Percentiles rank a stretch among this genome's conserved stretches.
phyloP scores from a whole-genome alignment of 2,888 invertebrate species.

The Epinotia brunnichana region DNA sequence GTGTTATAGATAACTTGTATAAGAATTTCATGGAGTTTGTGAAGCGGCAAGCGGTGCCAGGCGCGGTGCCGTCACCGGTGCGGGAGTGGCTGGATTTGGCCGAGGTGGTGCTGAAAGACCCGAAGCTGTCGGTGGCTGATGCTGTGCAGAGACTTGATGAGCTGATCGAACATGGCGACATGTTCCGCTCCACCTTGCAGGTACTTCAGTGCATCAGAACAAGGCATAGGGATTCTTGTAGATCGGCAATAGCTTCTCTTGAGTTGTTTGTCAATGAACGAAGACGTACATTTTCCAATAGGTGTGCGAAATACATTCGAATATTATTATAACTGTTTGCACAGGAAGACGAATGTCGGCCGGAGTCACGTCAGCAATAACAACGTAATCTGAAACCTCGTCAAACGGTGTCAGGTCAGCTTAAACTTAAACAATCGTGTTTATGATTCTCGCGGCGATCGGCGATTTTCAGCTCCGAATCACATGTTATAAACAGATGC shows the following conservation, averaged over 20 bases:
- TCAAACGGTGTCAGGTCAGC: slow-evolving; percentile 50
- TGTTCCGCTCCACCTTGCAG: slow-evolving; percentile 87
- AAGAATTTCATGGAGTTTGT: slow-evolving; percentile 86
- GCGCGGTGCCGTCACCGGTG: slow-evolving; percentile 69
- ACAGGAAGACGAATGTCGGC: slow-evolving; percentile 16
- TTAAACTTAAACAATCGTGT: slow-evolving; percentile 45
- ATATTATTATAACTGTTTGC: slow-evolving; percentile 9
- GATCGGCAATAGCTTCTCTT: not conserved
- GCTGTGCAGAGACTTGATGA: slow-evolving; percentile 85
- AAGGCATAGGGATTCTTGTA: not conserved
- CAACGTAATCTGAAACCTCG: slow-evolving; percentile 47
- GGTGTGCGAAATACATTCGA: not conserved
- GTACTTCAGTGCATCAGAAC: slow-evolving; percentile 70
- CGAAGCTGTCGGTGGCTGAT: slow-evolving; percentile 81
- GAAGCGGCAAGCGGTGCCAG: slow-evolving; percentile 67
- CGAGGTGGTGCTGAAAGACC: slow-evolving; percentile 86
- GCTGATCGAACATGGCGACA: slow-evolving; percentile 84
- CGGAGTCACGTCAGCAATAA: slow-evolving; percentile 35
- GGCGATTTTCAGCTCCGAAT: slow-evolving; percentile 25
- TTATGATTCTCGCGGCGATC: slow-evolving; percentile 25
- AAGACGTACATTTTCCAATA: not conserved
- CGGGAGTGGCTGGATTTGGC: slow-evolving; percentile 85
- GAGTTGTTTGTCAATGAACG: not conserved
- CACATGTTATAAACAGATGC: not conserved
- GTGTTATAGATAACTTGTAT: slow-evolving; percentile 86